These are phyloP conservation scores for Pollachius pollachius DNA, from an alignment of 2,113 vertebrate genomes.

Conservation along the genomic window DNA sequence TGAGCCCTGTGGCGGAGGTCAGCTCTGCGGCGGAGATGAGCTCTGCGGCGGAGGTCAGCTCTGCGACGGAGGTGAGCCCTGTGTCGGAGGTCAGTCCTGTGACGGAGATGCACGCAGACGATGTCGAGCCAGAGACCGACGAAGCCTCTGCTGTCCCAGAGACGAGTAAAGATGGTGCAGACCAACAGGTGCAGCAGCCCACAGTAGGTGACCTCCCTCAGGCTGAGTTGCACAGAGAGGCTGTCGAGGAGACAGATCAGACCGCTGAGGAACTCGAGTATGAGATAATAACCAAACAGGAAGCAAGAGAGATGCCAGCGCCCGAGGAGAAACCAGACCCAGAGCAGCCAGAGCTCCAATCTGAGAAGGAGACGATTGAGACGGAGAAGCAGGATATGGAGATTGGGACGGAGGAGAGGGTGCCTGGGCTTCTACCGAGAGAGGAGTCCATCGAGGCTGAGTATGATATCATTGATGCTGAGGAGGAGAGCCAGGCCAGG, in stretches of 20 bases:
- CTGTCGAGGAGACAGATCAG: conserved; percentile 58
- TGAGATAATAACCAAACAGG: conserved; percentile 78
- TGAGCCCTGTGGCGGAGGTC: conserved; percentile 11
- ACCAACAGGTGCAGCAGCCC: conserved; percentile 10
- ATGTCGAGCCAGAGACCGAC: conserved; percentile 7
- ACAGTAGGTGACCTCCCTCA: conserved; percentile 15
- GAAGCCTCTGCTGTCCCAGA: neutral
- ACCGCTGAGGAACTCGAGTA: conserved; percentile 76
- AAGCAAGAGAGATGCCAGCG: conserved; percentile 65
- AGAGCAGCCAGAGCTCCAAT: conserved; percentile 17
- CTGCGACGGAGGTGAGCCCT: neutral
- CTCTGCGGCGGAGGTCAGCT: neutral
- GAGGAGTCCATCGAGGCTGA: conserved; percentile 70
- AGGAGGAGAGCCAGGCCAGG: conserved; percentile 71
- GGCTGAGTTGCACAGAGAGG: conserved; percentile 16
- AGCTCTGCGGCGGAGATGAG: neutral
- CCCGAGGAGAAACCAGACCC: conserved; percentile 43
- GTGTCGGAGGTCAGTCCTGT: neutral
- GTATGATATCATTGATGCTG: conserved; percentile 78
- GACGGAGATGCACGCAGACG: neutral
- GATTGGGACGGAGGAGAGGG: conserved; percentile 17
- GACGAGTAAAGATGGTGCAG: conserved; percentile 4
- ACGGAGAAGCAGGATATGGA: conserved; percentile 12
- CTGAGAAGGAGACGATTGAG: conserved; percentile 16
- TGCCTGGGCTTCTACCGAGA: conserved; percentile 33